Conservation (phyloP, 2,113 vertebrate species). For the Thymallus thymallus region DNA sequence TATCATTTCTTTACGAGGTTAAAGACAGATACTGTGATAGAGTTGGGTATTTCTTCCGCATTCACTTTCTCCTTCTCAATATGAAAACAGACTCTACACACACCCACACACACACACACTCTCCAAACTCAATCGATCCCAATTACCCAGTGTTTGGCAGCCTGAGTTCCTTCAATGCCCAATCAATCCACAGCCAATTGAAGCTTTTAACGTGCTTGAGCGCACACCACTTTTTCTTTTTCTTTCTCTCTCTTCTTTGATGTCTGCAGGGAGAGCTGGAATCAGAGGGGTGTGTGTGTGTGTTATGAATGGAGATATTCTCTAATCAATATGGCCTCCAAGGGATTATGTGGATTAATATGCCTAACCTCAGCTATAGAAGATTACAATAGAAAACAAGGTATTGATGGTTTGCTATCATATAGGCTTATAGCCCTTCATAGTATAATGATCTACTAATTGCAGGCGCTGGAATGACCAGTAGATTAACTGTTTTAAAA, state of each 20-base stretch:
- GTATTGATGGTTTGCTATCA: too few relatives aligned
- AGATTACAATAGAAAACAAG: too few relatives aligned
- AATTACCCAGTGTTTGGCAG: constrained; percentile 67
- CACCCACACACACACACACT: constrained; percentile 20
- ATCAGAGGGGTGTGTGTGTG: not conserved
- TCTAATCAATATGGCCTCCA: too few relatives aligned
- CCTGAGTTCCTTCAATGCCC: constrained; percentile 64
- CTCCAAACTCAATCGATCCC: constrained; percentile 52
- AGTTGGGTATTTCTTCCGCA: constrained; percentile 23
- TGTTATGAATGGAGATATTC: not conserved
- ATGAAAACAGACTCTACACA: constrained; percentile 41
- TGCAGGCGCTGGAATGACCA: too few relatives aligned
- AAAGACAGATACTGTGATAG: not conserved
- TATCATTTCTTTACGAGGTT: too few relatives aligned
- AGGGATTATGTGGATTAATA: too few relatives aligned
- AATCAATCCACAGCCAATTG: constrained; percentile 62
- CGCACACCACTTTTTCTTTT: constrained; percentile 19
- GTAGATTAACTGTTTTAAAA: too few relatives aligned
- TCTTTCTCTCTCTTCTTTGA: not conserved
- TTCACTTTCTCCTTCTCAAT: constrained; percentile 38
- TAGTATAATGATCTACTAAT: too few relatives aligned
- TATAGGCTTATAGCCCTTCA: too few relatives aligned
- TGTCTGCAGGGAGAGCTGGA: not conserved
- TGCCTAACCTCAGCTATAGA: too few relatives aligned
- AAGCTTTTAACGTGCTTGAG: constrained; percentile 55